phyloP scores from a whole-genome alignment of 2,797 vertebrate species.

The Carcharodon carcharias region DNA sequence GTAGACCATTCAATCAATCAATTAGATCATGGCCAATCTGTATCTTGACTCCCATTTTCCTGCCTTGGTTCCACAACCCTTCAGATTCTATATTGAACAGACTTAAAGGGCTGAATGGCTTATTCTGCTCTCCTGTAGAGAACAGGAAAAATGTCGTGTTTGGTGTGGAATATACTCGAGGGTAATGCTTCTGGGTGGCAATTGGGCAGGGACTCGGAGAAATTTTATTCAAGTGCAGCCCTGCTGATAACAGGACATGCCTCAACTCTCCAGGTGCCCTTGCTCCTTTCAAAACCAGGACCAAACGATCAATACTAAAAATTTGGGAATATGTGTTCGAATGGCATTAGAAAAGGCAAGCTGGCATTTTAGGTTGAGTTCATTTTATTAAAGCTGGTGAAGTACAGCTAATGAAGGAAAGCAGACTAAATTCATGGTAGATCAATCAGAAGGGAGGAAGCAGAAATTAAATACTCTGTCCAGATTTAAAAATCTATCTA shows the following conservation, averaged over 20 bases:
- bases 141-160: not conserved
- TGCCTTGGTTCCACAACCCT: not conserved
- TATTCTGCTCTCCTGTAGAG: not conserved
- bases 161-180: not conserved
- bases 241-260: too few relatives aligned
- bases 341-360: not conserved
- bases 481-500: not conserved
- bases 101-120: not conserved
- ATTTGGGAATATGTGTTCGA: not conserved
- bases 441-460: not conserved
- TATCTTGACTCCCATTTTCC: not conserved
- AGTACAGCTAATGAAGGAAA: not conserved
- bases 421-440: not conserved
- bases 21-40: not conserved
- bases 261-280: not conserved
- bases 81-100: not conserved
- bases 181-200: too few relatives aligned
- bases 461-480: not conserved
- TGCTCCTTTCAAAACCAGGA: too few relatives aligned
- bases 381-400: not conserved
- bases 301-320: not conserved
- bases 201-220: too few relatives aligned
- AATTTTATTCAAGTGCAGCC: not conserved
- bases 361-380: not conserved
- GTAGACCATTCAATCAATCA: not conserved